A percentile compares a stretch with the other conserved stretches of the same genome.
phyloP scores from a whole-genome alignment of 2,113 vertebrate species.

The Ailuropoda melanoleuca region DNA sequence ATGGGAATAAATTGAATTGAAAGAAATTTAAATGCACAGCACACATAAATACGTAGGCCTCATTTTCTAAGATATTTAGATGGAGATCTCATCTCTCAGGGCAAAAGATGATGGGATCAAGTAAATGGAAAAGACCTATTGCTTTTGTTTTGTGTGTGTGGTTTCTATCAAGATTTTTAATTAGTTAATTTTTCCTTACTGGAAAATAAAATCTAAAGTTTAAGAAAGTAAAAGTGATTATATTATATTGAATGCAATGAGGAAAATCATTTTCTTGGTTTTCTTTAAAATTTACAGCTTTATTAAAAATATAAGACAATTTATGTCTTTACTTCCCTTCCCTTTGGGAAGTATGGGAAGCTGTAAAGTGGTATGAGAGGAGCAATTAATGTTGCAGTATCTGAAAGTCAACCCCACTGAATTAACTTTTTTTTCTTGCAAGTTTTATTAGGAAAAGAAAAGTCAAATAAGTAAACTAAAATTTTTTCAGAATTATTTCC shows the following conservation, averaged over 20 bases:
- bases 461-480: not conserved
- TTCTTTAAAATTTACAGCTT: not conserved
- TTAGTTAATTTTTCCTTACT: not conserved
- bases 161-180: not conserved
- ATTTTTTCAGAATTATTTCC: constrained; percentile 14
- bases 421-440: not conserved
- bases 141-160: not conserved
- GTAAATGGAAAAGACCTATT: not conserved
- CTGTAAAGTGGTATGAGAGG: not conserved
- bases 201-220: not conserved
- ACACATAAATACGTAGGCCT: not conserved
- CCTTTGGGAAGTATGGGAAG: not conserved
- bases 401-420: not conserved
- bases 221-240: not conserved
- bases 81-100: not conserved
- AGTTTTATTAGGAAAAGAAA: not conserved
- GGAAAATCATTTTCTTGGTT: not conserved
- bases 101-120: not conserved
- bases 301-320: not conserved
- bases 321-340: not conserved
- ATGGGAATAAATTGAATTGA: not conserved
- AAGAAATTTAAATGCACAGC: not conserved
- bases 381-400: not conserved
- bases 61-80: not conserved
- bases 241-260: not conserved